These are phyloP conservation scores for Magallana angulata DNA, from an alignment of 1,140 invertebrate species.

Conservation along the genomic window DNA sequence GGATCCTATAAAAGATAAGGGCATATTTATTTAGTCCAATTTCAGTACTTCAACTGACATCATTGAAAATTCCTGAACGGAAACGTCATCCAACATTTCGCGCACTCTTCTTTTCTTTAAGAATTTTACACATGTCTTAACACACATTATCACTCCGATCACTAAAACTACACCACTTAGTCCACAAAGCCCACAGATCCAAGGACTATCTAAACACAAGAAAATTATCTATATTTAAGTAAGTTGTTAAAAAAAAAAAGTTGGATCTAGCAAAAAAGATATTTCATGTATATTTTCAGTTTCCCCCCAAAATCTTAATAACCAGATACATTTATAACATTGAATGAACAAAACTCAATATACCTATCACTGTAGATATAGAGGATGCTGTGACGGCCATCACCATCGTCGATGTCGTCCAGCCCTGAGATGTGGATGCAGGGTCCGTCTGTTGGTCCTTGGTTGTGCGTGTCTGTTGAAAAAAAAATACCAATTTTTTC, in stretches of 20 bases:
- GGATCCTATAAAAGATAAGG: constrained; percentile 30
- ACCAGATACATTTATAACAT: too few relatives aligned
- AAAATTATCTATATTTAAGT: neutral
- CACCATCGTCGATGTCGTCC: too few relatives aligned
- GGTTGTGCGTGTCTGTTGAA: too few relatives aligned
- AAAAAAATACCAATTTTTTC: too few relatives aligned
- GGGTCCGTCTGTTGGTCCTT: too few relatives aligned
- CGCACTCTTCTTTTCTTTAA: constrained; percentile 27
- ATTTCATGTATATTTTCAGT: too few relatives aligned
- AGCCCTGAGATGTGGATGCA: too few relatives aligned
- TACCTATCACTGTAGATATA: too few relatives aligned
- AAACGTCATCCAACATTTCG: constrained; percentile 26
- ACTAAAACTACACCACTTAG: constrained; percentile 12
- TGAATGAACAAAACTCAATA: too few relatives aligned
- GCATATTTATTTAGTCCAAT: constrained; percentile 13
- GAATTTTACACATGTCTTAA: neutral
- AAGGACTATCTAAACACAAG: constrained; percentile 16
- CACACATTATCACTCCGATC: constrained; percentile 14
- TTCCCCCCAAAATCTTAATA: too few relatives aligned
- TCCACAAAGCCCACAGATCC: constrained; percentile 25
- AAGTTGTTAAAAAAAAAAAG: constrained; percentile 6
- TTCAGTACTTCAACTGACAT: constrained; percentile 13
- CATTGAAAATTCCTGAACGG: constrained; percentile 29
- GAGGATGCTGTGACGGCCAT: too few relatives aligned
- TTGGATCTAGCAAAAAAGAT: neutral